phyloP scores from a whole-genome alignment of 2,888 invertebrate species.

The Diplazon laetatorius region DNA sequence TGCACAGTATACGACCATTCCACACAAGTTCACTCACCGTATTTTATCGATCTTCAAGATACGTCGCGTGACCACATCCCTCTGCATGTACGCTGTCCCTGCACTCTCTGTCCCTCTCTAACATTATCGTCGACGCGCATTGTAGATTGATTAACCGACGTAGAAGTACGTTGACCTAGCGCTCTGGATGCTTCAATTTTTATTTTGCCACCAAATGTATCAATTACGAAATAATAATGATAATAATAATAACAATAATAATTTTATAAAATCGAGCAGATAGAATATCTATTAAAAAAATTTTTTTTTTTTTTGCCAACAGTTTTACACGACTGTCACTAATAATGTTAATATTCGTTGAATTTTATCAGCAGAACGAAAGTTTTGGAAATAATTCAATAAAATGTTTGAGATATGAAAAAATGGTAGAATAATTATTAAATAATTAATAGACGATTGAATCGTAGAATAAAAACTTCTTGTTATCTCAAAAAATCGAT shows the following conservation, averaged over 20 bases:
- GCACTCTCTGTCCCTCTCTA: constrained; percentile 2
- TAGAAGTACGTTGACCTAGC: neutral
- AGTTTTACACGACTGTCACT: no score
- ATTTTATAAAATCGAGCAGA: no score
- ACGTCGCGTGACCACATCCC: neutral
- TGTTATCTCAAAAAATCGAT: no score
- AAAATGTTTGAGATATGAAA: neutral
- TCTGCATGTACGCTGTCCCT: constrained; percentile 37
- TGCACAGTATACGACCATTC: constrained; percentile 47
- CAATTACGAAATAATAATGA: no score
- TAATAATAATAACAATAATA: no score
- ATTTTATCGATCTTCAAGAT: constrained; percentile 31
- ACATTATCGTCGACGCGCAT: neutral
- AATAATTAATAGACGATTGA: neutral
- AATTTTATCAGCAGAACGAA: neutral
- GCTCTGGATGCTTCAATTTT: neutral
- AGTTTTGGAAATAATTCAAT: neutral
- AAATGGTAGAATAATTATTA: no score
- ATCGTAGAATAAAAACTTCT: no score
- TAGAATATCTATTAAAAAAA: no score
- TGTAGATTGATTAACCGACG: neutral
- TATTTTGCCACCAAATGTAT: neutral
- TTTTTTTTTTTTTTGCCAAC: no score
- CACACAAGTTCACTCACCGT: constrained; percentile 54
- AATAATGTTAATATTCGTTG: neutral